Conservation (phyloP, 2,888 invertebrate genomes). For the Harmothoe impar region DNA sequence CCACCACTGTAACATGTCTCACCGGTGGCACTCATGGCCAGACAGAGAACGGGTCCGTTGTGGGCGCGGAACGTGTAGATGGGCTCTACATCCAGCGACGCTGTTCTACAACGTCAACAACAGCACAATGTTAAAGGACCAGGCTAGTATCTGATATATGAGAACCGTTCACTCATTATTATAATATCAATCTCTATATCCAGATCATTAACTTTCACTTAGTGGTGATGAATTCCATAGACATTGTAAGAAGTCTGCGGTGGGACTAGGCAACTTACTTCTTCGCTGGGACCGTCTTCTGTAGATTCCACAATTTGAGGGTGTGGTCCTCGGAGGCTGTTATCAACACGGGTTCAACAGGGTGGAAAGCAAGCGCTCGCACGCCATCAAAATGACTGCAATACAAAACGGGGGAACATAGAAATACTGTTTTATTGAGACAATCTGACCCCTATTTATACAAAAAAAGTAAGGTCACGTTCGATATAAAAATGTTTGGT, state of each 20-base stretch:
- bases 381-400: slow-evolving; percentile 85
- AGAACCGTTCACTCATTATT: background rate
- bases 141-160: background rate
- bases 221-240: too few relatives aligned
- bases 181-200: background rate
- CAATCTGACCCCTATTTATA: too few relatives aligned
- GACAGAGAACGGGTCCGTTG: slow-evolving; percentile 93
- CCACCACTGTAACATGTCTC: slow-evolving; percentile 98
- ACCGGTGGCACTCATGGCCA: slow-evolving; percentile 95
- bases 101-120: slow-evolving; percentile 81
- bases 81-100: slow-evolving; percentile 97
- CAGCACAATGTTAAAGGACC: background rate
- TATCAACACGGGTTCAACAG: slow-evolving; percentile 96
- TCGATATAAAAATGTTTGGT: too few relatives aligned
- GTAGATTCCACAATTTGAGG: slow-evolving; percentile 99
- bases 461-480: too few relatives aligned
- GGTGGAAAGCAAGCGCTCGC: slow-evolving; percentile 85
- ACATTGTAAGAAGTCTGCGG: too few relatives aligned
- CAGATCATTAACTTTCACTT: too few relatives aligned
- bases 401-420: background rate
- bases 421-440: too few relatives aligned
- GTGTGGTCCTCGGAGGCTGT: slow-evolving; percentile 99
- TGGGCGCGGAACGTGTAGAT: slow-evolving; percentile 99
- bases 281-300: slow-evolving; percentile 98
- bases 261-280: slow-evolving; percentile 86